Percentiles rank a stretch among this genome's conserved stretches.
Evolutionary conservation across 2,797 vertebrate species (phyloP).

Genomic region (Rachycentron canadum): DNA sequence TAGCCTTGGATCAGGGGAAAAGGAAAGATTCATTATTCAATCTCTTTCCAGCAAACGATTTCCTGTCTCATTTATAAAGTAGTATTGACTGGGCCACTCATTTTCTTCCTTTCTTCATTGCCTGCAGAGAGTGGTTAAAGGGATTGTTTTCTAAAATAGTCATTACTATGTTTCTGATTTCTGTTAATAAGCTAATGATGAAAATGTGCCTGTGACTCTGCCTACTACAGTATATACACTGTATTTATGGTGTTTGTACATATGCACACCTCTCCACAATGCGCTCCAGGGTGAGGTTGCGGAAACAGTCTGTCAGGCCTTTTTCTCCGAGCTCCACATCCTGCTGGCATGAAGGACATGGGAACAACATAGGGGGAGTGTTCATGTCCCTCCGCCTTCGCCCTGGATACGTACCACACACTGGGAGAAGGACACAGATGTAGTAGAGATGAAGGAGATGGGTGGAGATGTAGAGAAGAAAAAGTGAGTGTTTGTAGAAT

Average conservation of each 20-base stretch:
- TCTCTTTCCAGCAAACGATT: slow-evolving; percentile 67
- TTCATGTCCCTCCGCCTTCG: slow-evolving; percentile 88
- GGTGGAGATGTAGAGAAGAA: background rate
- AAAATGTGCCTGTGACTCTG: slow-evolving; percentile 1
- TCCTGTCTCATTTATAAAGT: slow-evolving; percentile 67
- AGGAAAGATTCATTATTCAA: slow-evolving; percentile 57
- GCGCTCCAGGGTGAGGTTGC: slow-evolving; percentile 96
- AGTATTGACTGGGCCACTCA: slow-evolving; percentile 53
- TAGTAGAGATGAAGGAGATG: slow-evolving; percentile 9
- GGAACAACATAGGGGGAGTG: slow-evolving; percentile 90
- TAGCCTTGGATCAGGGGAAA: slow-evolving; percentile 48
- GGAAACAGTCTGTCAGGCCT: slow-evolving; percentile 92
- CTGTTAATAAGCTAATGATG: background rate
- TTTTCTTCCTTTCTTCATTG: slow-evolving; percentile 17
- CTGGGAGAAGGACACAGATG: slow-evolving; percentile 75
- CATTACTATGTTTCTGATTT: slow-evolving; percentile 16
- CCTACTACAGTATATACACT: background rate
- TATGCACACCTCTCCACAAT: slow-evolving; percentile 91
- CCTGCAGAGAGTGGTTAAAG: slow-evolving; percentile 21
- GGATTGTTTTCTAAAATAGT: background rate
- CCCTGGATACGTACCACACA: slow-evolving; percentile 94
- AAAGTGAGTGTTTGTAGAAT: background rate
- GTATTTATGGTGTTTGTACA: slow-evolving; percentile 2
- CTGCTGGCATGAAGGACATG: slow-evolving; percentile 92
- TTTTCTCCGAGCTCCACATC: slow-evolving; percentile 95